Base-by-base conservation (phyloP, 1,140 invertebrate genomes). In the Gonatopus flavifemur region DNA sequence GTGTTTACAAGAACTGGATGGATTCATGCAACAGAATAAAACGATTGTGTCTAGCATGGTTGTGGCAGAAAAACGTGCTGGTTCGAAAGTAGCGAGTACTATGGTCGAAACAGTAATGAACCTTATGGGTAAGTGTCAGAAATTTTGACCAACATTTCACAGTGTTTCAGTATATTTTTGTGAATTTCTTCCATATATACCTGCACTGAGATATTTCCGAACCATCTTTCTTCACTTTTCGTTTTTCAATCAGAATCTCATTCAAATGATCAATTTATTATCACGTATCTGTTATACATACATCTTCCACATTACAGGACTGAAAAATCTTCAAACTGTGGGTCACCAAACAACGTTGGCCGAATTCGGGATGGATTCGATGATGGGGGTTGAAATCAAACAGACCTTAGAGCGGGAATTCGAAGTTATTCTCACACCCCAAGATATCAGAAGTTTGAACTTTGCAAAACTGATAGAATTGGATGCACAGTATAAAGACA, bases 301-400 rank as follows among this genome's bases (percentile, higher is more conserved):
- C 25, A 36, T 42, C 9, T 25, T 15, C 43, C 28, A n/a, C n/a
- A n/a, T n/a, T n/a, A 12, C 22, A 72, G 79, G 76, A 22, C 42
- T 82, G 1, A 76, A 76, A 45, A 76, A 83, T 59, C 44, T 80
- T 18, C 82, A 82, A 32, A 78, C 80, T 3, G 68, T 90, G 0
- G 84, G 84, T 57, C 72, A 80, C 18, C 81, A 86, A 47, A 80
- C 82, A 1, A 84, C 83, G 1, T 72, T 93, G 5, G 84, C 83
- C 13, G 90, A 92, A 64, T 74, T 93, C 3, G 90, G 90, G 19
- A 84, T 93, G 75, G 89, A 93, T 61, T 90, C 88, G 0, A 82
- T 91, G 72, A 91, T 91, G 88, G 86, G 84, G 13, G 85, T 90
- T 0, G 88, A 92, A 72, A 87, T 92, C 31, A 88, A 90, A 62